Percentiles rank a stretch among this genome's conserved stretches.
phyloP scores from a whole-genome alignment of 1,140 invertebrate genomes.

The Tetranychus cinnabarinus region DNA sequence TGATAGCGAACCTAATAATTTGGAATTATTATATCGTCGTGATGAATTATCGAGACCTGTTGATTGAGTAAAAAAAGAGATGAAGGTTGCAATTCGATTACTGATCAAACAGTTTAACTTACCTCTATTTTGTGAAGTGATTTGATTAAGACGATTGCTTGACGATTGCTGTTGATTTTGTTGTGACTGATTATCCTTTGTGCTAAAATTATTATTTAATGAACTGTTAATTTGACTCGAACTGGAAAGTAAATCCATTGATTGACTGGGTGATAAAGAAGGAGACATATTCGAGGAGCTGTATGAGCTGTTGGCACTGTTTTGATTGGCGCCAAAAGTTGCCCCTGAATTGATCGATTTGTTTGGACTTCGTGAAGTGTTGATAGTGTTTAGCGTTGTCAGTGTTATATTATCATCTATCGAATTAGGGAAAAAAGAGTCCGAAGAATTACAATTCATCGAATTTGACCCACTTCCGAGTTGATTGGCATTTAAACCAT shows the following conservation, averaged over 20 bases:
- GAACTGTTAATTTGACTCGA: not conserved
- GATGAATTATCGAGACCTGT: too few species aligned
- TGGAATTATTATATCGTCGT: not conserved
- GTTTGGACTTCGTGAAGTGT: not conserved
- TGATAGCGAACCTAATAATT: too few species aligned
- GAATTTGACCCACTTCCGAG: not conserved
- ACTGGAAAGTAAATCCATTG: not conserved
- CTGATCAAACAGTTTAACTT: not conserved
- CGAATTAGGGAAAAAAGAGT: not conserved
- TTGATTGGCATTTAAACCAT: not conserved
- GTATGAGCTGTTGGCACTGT: not conserved
- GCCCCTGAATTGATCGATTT: not conserved
- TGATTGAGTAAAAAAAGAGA: too few species aligned
- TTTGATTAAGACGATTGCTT: not conserved
- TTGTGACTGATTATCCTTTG: not conserved
- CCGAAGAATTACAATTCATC: not conserved
- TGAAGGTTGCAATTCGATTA: too few species aligned
- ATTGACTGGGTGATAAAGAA: conserved; percentile 1
- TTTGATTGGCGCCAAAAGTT: not conserved
- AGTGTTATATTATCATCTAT: not conserved
- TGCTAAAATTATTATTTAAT: not conserved
- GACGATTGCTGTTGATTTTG: not conserved
- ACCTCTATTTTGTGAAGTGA: not conserved
- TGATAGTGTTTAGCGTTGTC: conserved; percentile 1
- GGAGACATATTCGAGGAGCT: not conserved